Evolutionary conservation across 1,140 invertebrate genomes (phyloP).

Genomic region (Microvelia longipes): DNA sequence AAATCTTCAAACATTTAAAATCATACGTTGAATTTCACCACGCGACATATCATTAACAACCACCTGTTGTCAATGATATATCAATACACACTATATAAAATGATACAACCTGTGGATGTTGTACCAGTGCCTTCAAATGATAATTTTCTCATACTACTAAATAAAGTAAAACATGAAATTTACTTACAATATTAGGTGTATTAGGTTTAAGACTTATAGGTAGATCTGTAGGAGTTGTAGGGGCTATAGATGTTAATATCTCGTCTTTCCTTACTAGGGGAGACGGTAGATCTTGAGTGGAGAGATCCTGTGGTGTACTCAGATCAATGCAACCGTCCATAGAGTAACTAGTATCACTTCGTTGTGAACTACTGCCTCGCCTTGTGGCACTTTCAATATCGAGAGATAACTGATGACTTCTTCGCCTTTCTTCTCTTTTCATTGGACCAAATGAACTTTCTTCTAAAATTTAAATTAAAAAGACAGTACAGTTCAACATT

Average conservation of each 20-base stretch:
- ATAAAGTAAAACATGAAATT: neutral
- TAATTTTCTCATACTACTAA: too few relatives aligned
- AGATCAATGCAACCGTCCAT: neutral
- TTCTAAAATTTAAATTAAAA: too few relatives aligned
- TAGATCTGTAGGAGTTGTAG: slow-evolving; percentile 13
- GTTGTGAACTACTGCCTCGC: neutral
- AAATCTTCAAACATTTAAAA: too few relatives aligned
- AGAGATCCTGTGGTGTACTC: slow-evolving; percentile 6
- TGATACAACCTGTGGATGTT: too few relatives aligned
- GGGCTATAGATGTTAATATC: slow-evolving; percentile 11
- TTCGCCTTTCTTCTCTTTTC: neutral
- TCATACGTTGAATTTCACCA: too few relatives aligned
- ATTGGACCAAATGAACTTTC: too few relatives aligned
- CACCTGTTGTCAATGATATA: too few relatives aligned
- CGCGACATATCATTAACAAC: too few relatives aligned
- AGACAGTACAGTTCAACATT: too few relatives aligned
- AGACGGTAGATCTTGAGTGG: slow-evolving; percentile 12
- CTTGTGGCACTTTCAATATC: neutral
- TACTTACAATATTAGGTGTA: neutral
- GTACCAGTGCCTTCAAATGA: too few relatives aligned
- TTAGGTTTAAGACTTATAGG: neutral
- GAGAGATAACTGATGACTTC: neutral
- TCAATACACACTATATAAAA: too few relatives aligned
- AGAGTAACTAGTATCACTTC: neutral
- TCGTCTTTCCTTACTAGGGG: slow-evolving; percentile 12